A percentile compares a stretch with the other conserved stretches of the same genome.
These are phyloP conservation scores for Mycetomoellerius zeteki DNA, from an alignment of 1,140 invertebrate genomes.

Conservation along the genomic window DNA sequence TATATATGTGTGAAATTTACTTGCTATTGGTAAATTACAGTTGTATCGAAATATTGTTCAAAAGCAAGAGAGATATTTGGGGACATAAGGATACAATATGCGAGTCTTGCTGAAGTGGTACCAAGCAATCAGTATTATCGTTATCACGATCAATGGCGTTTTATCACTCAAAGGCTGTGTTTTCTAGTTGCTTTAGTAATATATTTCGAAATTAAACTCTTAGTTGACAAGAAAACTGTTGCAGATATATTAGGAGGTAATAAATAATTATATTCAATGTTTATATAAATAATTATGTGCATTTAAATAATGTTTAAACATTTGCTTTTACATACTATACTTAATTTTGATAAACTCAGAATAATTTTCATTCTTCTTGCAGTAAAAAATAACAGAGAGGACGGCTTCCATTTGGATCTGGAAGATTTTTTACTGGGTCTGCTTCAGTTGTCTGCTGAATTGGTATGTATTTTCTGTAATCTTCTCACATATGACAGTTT, in stretches of 20 bases:
- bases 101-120: constrained; percentile 88
- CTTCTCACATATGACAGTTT: background rate
- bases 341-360: background rate
- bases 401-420: constrained; percentile 95
- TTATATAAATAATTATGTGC: background rate
- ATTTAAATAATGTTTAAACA: background rate
- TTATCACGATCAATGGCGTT: constrained; percentile 94
- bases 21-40: constrained; percentile 77
- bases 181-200: constrained; percentile 92
- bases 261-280: constrained; percentile 44
- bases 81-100: constrained; percentile 88
- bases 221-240: constrained; percentile 91
- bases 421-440: constrained; percentile 96
- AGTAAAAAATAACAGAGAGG: constrained; percentile 88
- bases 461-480: constrained; percentile 88
- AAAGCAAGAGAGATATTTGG: constrained; percentile 88
- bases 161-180: constrained; percentile 92
- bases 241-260: constrained; percentile 93
- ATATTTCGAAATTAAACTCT: constrained; percentile 92
- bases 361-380: constrained; percentile 66
- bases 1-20: background rate
- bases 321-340: background rate
- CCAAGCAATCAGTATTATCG: constrained; percentile 92
- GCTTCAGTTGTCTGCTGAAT: constrained; percentile 93
- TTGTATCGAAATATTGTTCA: constrained; percentile 88